These are phyloP conservation scores for Zaprionus lineosus DNA, from an alignment of 2,888 invertebrate species.

Conservation along the genomic window DNA sequence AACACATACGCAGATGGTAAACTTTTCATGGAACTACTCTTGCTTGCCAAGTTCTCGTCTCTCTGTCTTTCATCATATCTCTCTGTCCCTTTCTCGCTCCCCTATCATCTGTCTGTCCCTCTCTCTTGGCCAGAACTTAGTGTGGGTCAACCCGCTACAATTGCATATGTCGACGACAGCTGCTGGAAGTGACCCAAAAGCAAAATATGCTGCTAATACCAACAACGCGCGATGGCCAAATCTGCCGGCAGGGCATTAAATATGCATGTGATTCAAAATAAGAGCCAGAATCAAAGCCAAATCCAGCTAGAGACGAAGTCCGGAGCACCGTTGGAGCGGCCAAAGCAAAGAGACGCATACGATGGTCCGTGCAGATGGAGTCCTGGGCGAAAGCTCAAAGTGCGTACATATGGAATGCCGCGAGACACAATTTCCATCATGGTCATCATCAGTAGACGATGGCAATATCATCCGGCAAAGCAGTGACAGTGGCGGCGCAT, in stretches of 20 bases:
- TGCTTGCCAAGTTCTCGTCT: slow-evolving; percentile 57
- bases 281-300: slow-evolving; percentile 9
- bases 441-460: slow-evolving; percentile 14
- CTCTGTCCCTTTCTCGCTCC: too few relatives aligned
- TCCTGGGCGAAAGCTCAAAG: slow-evolving; percentile 12
- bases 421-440: slow-evolving; percentile 38
- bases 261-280: slow-evolving; percentile 62
- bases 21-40: slow-evolving; percentile 47
- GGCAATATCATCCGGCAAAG: background rate
- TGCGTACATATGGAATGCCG: slow-evolving; percentile 47
- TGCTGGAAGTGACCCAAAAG: slow-evolving; percentile 69
- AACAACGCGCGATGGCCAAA: slow-evolving; percentile 44
- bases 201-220: slow-evolving; percentile 74
- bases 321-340: background rate
- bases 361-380: background rate
- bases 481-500: background rate
- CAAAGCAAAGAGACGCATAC: too few relatives aligned
- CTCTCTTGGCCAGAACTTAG: too few relatives aligned
- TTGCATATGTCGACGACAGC: slow-evolving; percentile 65
- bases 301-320: too few relatives aligned
- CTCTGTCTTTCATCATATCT: background rate
- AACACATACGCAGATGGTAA: slow-evolving; percentile 21
- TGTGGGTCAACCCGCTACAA: slow-evolving; percentile 46
- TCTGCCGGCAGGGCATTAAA: slow-evolving; percentile 54
- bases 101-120: too few relatives aligned